phyloP scores from a whole-genome alignment of 2,797 vertebrate genomes.

The Platalea minor region DNA sequence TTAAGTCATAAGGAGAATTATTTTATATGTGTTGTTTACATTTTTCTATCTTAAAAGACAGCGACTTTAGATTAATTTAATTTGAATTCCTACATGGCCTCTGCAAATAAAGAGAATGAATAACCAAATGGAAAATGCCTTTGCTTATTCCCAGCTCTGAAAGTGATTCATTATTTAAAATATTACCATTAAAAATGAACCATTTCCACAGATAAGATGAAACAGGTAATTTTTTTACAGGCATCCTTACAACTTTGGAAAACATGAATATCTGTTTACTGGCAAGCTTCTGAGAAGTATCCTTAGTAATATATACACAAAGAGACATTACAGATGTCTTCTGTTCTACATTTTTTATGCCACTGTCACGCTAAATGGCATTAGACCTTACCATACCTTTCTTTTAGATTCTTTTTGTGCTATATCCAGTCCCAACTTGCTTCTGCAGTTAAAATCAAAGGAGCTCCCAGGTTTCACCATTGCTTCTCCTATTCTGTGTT shows the following conservation, averaged over 20 bases:
- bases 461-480: not conserved
- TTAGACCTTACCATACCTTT: not conserved
- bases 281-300: not conserved
- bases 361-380: not conserved
- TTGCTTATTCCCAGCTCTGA: constrained; percentile 10
- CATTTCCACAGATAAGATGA: not conserved
- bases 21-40: not conserved
- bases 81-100: not conserved
- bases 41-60: constrained; percentile 16
- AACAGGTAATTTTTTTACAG: not conserved
- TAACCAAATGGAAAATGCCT: constrained; percentile 11
- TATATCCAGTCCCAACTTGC: not conserved
- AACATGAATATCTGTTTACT: not conserved
- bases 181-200: constrained; percentile 45
- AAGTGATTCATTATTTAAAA: constrained; percentile 44
- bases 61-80: not conserved
- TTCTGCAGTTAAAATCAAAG: not conserved
- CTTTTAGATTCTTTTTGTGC: not conserved
- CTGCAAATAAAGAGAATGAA: constrained; percentile 26
- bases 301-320: not conserved
- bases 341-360: constrained; percentile 26
- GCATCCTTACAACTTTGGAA: not conserved
- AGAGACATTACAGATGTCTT: constrained; percentile 14
- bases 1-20: not conserved
- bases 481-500: not conserved